Base-by-base conservation (phyloP, 2,888 invertebrate species). In the Noctua janthina region DNA sequence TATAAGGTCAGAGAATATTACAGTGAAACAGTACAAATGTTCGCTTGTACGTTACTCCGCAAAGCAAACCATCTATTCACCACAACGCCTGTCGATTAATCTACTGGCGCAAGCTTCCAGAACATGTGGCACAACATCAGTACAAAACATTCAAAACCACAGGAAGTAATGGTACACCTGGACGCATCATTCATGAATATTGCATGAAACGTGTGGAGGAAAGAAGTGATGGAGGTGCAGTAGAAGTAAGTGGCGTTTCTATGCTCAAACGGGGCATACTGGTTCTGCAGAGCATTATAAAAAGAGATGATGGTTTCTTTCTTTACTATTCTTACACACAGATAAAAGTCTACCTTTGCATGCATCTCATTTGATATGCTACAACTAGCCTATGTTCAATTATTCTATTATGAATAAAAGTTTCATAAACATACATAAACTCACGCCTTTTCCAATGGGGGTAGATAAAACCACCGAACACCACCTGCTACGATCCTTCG, bases 111-210 rank as follows among this genome's bases (percentile, higher is more conserved):
- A 75, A 81, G 83, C 77, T 62, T n/a, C 72, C 72, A 74, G 51
- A 78, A 86, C 85, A 88, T 90, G 79, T 84, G 88, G 39, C 66
- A 79, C 76, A 83, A 88, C 84, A 82, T 81, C 89, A 79, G 88
- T 84, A 88, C 86, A 85, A 88, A 87, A 83, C 89, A 89, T 85
- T 88, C 82, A 83, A 90, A 90, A 88, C 88, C 82, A 20, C 86
- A 89, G 90, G 88, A 89, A 89, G 86, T 84, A 88, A 89, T 89
- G 88, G 90, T 86, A 89, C 90, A 89, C 90, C 88, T 88, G 90
- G 88, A 88, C 88, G 88, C 90, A 89, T 83, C 84, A 80, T 88
- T 89, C 90, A 88, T 88, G 88, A 88, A 88, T 88, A 89, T 86
- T 88, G 81, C 79, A 88, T 89, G 88, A 88, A 79, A 81, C 74